Conservation (phyloP, 2,888 invertebrate species). For the Plebejus argus region DNA sequence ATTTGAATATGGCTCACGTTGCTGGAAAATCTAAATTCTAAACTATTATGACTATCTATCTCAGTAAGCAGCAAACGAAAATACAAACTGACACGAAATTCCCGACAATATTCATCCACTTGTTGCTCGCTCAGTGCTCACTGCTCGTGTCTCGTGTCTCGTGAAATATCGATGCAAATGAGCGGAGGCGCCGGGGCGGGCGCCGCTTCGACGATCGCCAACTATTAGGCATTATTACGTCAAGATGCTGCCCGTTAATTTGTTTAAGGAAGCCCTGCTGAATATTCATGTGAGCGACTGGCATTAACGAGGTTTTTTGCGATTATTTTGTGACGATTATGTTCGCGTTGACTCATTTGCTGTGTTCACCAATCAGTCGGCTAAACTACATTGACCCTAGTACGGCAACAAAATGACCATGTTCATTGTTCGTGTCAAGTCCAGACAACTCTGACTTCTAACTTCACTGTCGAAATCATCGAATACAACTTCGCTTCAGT, state of each 20-base stretch:
- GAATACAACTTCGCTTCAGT: too few relatives aligned
- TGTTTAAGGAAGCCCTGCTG: constrained; percentile 34
- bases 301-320: constrained; percentile 28
- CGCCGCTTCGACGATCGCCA: constrained; percentile 52
- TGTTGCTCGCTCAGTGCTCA: constrained; percentile 42
- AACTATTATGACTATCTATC: too few relatives aligned
- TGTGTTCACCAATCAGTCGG: background rate
- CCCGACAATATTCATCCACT: constrained; percentile 36
- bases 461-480: too few relatives aligned
- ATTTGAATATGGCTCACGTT: too few relatives aligned
- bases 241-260: constrained; percentile 43
- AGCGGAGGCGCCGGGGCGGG: constrained; percentile 57
- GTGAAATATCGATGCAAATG: constrained; percentile 65
- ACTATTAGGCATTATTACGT: constrained; percentile 52
- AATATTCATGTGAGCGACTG: constrained; percentile 30
- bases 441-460: too few relatives aligned
- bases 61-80: too few relatives aligned
- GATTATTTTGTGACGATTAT: background rate
- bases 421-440: too few relatives aligned
- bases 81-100: background rate
- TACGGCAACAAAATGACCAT: background rate
- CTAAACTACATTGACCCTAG: background rate
- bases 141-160: constrained; percentile 43
- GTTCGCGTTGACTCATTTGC: background rate
- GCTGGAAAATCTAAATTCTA: too few relatives aligned